Percentiles rank a stretch among this genome's conserved stretches.
Conservation (phyloP, 2,113 vertebrate species). For the Dascyllus trimaculatus region DNA sequence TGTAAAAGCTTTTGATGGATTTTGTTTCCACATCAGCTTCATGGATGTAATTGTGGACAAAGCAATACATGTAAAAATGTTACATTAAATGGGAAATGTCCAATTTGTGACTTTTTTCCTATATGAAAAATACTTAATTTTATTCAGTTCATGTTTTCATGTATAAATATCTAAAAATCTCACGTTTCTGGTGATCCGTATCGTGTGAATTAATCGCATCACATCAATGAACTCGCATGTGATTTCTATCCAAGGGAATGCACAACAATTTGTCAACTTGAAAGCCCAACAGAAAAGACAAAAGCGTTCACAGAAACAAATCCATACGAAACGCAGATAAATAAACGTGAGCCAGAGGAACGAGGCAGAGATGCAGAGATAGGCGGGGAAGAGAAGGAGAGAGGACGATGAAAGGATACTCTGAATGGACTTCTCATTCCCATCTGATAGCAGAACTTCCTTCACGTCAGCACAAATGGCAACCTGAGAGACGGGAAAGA, state of each 20-base stretch:
- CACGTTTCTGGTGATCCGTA: neutral
- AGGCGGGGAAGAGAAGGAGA: slow-evolving; percentile 62
- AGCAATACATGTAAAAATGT: too few species aligned
- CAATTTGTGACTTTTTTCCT: too few species aligned
- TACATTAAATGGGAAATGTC: too few species aligned
- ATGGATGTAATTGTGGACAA: too few species aligned
- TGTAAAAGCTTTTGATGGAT: too few species aligned
- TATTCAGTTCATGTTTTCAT: too few species aligned
- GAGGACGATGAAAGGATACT: slow-evolving; percentile 95
- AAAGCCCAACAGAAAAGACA: slow-evolving; percentile 13
- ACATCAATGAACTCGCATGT: neutral
- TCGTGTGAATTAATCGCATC: neutral
- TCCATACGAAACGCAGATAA: slow-evolving; percentile 27
- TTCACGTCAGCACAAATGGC: slow-evolving; percentile 99
- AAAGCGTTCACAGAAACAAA: slow-evolving; percentile 30
- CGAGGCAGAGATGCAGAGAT: slow-evolving; percentile 44
- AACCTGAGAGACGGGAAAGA: slow-evolving; percentile 87
- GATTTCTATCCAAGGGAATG: slow-evolving; percentile 1
- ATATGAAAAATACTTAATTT: too few species aligned
- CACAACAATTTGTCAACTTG: neutral
- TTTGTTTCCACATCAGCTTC: too few species aligned
- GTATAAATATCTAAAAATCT: neutral
- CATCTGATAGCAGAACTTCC: slow-evolving; percentile 99
- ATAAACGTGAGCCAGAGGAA: slow-evolving; percentile 48
- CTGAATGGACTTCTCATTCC: slow-evolving; percentile 99